These are phyloP conservation scores for Argyresthia goedartella DNA, from an alignment of 2,888 invertebrate genomes.

Conservation along the genomic window DNA sequence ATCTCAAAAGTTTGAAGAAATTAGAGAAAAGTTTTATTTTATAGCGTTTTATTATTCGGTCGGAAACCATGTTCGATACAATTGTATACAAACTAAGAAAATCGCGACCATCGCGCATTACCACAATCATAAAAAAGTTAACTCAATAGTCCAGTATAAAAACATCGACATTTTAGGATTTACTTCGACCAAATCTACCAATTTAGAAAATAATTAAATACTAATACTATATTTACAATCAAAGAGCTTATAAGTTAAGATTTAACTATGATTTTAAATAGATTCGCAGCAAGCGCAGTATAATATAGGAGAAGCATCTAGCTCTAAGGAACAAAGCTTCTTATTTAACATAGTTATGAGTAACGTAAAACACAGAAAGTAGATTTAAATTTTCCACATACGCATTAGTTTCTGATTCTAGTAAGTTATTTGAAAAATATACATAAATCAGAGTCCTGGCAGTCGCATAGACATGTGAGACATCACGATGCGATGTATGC, in stretches of 20 bases:
- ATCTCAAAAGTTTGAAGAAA: too few species aligned
- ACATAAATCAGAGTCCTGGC: conserved; percentile 16
- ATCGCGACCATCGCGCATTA: conserved; percentile 7
- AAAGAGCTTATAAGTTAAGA: conserved; percentile 44
- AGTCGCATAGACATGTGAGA: conserved; percentile 64
- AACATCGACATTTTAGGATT: background rate
- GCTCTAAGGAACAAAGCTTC: conserved; percentile 1
- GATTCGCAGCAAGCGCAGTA: conserved; percentile 44
- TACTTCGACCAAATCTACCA: conserved; percentile 30
- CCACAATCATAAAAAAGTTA: background rate
- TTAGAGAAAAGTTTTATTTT: conserved; percentile 17
- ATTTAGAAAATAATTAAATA: conserved; percentile 46
- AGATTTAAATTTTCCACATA: background rate
- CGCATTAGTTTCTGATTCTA: background rate
- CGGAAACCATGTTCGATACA: conserved; percentile 16
- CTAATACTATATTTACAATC: conserved; percentile 63
- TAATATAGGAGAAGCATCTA: background rate
- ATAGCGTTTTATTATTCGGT: conserved; percentile 47
- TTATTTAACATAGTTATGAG: background rate
- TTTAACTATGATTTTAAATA: conserved; percentile 38
- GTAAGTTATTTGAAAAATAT: background rate
- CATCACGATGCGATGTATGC: conserved; percentile 62
- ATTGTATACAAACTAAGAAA: conserved; percentile 24
- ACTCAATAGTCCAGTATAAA: background rate
- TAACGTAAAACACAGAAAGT: too few species aligned